These are phyloP conservation scores for Ondatra zibethicus DNA, from an alignment of 2,113 vertebrate genomes.

Conservation along the genomic window DNA sequence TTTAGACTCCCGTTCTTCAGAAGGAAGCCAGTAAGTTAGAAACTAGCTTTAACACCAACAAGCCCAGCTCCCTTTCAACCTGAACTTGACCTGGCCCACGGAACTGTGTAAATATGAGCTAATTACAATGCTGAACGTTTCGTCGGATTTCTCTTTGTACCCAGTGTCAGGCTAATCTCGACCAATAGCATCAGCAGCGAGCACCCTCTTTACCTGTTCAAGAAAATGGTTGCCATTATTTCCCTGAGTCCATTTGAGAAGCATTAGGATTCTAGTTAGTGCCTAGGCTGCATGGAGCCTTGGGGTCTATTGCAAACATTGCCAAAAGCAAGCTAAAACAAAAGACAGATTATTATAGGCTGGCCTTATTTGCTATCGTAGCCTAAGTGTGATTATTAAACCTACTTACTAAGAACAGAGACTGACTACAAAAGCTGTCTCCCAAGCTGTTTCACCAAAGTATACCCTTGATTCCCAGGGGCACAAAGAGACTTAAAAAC, in stretches of 20 bases:
- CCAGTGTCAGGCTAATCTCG: background rate
- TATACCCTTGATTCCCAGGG: background rate
- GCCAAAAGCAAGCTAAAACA: background rate
- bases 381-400: background rate
- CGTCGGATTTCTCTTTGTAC: background rate
- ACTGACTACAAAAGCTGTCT: background rate
- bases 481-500: background rate
- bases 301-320: background rate
- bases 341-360: background rate
- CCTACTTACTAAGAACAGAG: constrained; percentile 41
- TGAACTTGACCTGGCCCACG: background rate
- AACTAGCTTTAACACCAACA: background rate
- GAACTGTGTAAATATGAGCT: background rate
- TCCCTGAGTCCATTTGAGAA: background rate
- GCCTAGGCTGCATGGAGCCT: background rate
- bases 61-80: background rate
- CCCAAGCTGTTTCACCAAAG: background rate
- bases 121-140: background rate
- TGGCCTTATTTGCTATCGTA: background rate
- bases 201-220: background rate
- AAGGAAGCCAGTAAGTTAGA: background rate
- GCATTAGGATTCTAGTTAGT: background rate
- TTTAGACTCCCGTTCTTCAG: background rate
- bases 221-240: background rate
- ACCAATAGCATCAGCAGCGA: background rate